Percentiles rank a stretch among this genome's conserved stretches.
phyloP scores from a whole-genome alignment of 2,888 invertebrate species.

The Schizotus pectinicornis region DNA sequence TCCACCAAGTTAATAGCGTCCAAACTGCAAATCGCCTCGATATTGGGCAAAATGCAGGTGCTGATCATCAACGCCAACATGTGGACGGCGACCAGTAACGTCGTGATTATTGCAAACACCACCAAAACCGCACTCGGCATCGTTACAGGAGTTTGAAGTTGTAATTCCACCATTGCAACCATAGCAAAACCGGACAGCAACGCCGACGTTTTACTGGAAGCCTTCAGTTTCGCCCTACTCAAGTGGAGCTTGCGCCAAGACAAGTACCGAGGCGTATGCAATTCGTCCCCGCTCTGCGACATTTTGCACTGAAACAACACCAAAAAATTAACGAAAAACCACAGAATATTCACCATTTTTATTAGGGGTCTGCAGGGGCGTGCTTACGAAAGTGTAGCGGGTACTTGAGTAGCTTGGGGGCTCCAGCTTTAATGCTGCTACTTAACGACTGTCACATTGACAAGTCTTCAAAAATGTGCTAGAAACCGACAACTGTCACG shows the following conservation, averaged over 20 bases:
- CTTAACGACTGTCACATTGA: not conserved
- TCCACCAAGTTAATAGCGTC: constrained; percentile 86
- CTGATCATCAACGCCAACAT: constrained; percentile 99
- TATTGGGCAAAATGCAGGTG: constrained; percentile 98
- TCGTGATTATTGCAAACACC: constrained; percentile 93
- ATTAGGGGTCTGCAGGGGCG: not conserved
- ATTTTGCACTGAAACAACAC: constrained; percentile 61
- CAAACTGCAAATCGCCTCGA: constrained; percentile 94
- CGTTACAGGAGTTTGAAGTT: constrained; percentile 76
- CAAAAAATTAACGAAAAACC: not conserved
- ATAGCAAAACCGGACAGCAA: constrained; percentile 96
- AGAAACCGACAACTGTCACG: not conserved
- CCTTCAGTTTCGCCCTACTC: constrained; percentile 96
- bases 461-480: not conserved
- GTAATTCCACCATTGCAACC: constrained; percentile 98
- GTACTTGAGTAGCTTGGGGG: not conserved
- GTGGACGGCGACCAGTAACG: constrained; percentile 94
- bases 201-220: constrained; percentile 97
- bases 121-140: constrained; percentile 85
- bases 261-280: constrained; percentile 83
- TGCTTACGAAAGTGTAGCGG: not conserved
- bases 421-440: not conserved
- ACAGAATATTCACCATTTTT: constrained; percentile 3
- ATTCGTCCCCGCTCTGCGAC: constrained; percentile 74
- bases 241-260: constrained; percentile 92